Conservation (phyloP, 2,888 invertebrate species). For the Micropterix aruncella region DNA sequence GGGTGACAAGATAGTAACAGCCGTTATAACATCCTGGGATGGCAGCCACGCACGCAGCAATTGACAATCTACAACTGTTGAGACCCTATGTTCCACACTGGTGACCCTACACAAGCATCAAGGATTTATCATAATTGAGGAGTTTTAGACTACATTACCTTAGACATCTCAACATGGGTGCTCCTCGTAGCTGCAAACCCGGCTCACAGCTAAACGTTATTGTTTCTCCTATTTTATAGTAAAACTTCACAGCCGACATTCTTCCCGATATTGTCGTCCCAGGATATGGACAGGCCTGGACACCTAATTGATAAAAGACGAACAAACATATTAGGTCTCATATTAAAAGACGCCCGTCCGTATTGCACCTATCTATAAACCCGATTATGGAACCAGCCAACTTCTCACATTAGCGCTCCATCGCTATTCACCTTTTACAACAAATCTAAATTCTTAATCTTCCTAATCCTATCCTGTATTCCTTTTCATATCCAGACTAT, state of each 20-base stretch:
- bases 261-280: slow-evolving; percentile 76
- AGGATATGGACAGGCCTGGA: slow-evolving; percentile 75
- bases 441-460: no score
- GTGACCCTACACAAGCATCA: no score
- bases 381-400: slow-evolving; percentile 1
- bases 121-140: no score
- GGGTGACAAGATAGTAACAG: no score
- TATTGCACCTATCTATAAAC: background rate
- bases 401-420: slow-evolving; percentile 1
- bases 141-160: slow-evolving; percentile 22
- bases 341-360: slow-evolving; percentile 1
- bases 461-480: no score
- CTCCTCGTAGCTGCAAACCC: slow-evolving; percentile 58
- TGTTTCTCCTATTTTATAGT: slow-evolving; percentile 75
- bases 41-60: no score
- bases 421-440: no score
- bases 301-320: slow-evolving; percentile 44
- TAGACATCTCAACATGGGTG: slow-evolving; percentile 62
- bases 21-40: no score
- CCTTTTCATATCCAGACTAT: no score
- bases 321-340: slow-evolving; percentile 1
- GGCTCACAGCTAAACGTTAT: slow-evolving; percentile 75
- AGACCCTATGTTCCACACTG: no score
- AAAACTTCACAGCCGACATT: slow-evolving; percentile 79
- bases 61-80: no score